Evolutionary conservation across 1,140 invertebrate species (phyloP), one percentile per base, ranked within the genome.

Genomic region (Formica exsecta): DNA sequence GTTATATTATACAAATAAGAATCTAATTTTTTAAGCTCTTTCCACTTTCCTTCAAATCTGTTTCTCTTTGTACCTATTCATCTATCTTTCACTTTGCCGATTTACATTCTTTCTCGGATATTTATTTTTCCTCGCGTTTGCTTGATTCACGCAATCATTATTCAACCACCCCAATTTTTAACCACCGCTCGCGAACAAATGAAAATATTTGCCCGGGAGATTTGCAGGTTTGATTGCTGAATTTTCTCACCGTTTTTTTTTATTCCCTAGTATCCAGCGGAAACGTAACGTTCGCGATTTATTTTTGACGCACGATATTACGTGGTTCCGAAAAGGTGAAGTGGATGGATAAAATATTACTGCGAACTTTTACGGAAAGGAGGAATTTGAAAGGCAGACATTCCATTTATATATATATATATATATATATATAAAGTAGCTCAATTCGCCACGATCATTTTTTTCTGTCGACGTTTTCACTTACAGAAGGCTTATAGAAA

Each of bases 81-180:
- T 57, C 19, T 22, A 19, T 51, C 19, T 68, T 25, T 77, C 22
- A 22, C 25, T 16, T 7, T 16, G 38, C 25, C 57, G 22, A 41
- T 75, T 64, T n/a, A 51, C 48, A 59, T 65, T 32, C 41, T 65
- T 64, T 71, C 36, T 38, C 32, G 41, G 38, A 83, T 83, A 76
- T 87, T 85, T 48, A 51, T 41, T 76, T 73, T 85, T 76, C 65
- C 64, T 77, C 71, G 44, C 64, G 29, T 81, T 66, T 73, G 8
- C 77, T 71, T 81, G 86, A 87, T 87, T 80, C 86, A 32, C 51
- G 29, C 48, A 70, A 80, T 87, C 86, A 85, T 87, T 84, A 87
- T 87, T 87, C 86, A 87, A 85, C 80, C 71, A 48, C 32, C 79
- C 68, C 86, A 87, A 87, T 87, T 85, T 87, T 80, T 71, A 62